Base-by-base conservation (phyloP, 2,113 vertebrate species). In the Onychorhynchus coronatus region DNA sequence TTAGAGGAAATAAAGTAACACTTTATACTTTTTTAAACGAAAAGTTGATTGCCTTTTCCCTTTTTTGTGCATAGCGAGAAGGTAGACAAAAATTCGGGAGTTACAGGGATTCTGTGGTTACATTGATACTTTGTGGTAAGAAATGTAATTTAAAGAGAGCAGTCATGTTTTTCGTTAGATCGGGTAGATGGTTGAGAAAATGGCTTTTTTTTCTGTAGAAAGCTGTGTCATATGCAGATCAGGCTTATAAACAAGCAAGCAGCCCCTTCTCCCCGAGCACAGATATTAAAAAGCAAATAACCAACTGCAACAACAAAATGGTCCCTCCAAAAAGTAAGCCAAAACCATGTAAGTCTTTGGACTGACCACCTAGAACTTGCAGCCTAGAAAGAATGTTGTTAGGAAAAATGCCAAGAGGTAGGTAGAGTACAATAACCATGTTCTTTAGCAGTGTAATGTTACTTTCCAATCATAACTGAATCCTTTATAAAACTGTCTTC, bases 71-170 rank as follows among this genome's bases (percentile, higher is more conserved):
- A 0, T 17, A 27, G 27, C 7, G 13, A 74, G 27, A 55, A 33
- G 9, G 7, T 23, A 5, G 13, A 24, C 18, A 41, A 16, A 28
- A 62, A 7, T 16, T 74, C 5, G 12, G 14, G 50, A 33, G 18
- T 35, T 46, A 7, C 0, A 0, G 0, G 2, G 15, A 16, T 46
- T 37, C 37, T 24, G 5, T 28, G 25, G 37, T 28, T 20, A 28
- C 25, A 20, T 41, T 27, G 18, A 21, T 63, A 30, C 30, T 42
- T 42, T 27, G 21, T 42, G 14, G 12, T 52, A 33, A 55, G 35
- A 31, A 42, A 5, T 27, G 15, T 30, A 13, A 1, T 24, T 52
- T 66, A 21, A 20, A 58, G 46, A 11, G 11, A 65, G 12, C 31
- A 14, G 37, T 25, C 3, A 0, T 17, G 2, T 5, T 22, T 63